Percentiles rank a stretch among this genome's conserved stretches.
These are phyloP conservation scores for Druon quercuslanigerum DNA, from an alignment of 1,140 invertebrate genomes.

Conservation along the genomic window DNA sequence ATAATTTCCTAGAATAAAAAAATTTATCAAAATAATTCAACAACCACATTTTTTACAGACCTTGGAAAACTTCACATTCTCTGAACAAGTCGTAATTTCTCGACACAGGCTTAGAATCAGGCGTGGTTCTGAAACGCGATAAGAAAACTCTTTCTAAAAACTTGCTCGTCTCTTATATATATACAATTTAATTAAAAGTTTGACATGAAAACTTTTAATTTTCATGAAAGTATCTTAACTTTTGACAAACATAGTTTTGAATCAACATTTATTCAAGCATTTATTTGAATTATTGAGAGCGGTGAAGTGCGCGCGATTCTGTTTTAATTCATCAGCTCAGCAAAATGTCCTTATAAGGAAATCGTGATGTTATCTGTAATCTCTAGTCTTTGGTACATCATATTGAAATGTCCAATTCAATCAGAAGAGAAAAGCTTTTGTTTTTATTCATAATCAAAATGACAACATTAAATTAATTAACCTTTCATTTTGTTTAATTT, in stretches of 20 bases:
- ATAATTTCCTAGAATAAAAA: not conserved
- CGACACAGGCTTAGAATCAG: constrained; percentile 43
- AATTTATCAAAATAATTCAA: not conserved
- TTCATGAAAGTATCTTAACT: too few relatives aligned
- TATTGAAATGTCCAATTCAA: not conserved
- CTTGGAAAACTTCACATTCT: constrained; percentile 35
- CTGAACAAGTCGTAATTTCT: constrained; percentile 40
- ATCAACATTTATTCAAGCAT: not conserved
- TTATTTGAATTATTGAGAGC: constrained; percentile 35
- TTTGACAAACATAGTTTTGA: too few relatives aligned
- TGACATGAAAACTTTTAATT: too few relatives aligned
- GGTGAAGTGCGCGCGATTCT: constrained; percentile 31
- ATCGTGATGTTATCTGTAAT: not conserved
- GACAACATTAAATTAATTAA: too few relatives aligned
- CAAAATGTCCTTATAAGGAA: constrained; percentile 43
- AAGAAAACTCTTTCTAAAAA: constrained; percentile 11
- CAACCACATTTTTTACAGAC: constrained; percentile 16
- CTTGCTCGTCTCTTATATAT: too few relatives aligned
- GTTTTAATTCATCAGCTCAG: not conserved
- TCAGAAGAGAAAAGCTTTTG: not conserved
- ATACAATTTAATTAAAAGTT: too few relatives aligned
- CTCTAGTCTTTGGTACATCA: not conserved
- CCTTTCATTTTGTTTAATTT: too few relatives aligned
- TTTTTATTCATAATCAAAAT: too few relatives aligned
- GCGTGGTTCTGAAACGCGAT: constrained; percentile 44